phyloP scores from a whole-genome alignment of 1,140 invertebrate genomes.

The Papilio polytes region DNA sequence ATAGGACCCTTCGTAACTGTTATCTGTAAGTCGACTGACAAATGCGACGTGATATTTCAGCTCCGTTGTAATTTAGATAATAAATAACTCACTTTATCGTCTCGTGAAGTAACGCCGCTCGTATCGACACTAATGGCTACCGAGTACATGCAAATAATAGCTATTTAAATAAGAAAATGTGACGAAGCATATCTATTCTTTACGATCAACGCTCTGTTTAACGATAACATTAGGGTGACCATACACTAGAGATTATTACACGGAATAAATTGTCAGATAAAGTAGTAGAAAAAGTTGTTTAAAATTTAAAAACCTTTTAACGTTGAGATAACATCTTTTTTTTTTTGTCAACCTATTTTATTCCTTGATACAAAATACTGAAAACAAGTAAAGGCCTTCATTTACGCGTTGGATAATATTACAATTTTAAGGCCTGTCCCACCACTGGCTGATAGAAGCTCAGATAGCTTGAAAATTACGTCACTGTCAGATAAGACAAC shows the following conservation, averaged over 20 bases:
- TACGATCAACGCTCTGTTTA: not conserved
- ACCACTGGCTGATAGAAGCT: too few relatives aligned
- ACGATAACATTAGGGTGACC: not conserved
- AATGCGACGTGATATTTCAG: slow-evolving; percentile 61
- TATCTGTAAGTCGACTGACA: slow-evolving; percentile 64
- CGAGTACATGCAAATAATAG: not conserved
- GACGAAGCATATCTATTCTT: slow-evolving; percentile 5
- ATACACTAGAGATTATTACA: not conserved
- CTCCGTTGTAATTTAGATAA: slow-evolving; percentile 59
- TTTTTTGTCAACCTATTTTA: not conserved
- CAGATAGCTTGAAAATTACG: too few relatives aligned
- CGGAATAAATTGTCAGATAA: not conserved
- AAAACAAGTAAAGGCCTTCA: too few relatives aligned
- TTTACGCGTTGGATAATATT: too few relatives aligned
- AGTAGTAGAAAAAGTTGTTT: not conserved
- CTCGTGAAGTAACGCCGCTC: slow-evolving; percentile 27
- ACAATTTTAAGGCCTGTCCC: too few relatives aligned
- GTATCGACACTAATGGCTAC: slow-evolving; percentile 45
- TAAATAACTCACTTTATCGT: slow-evolving; percentile 48
- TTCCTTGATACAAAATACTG: too few relatives aligned
- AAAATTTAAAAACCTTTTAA: too few relatives aligned
- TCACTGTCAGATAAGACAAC: too few relatives aligned
- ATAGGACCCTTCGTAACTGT: slow-evolving; percentile 60
- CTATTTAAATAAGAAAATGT: slow-evolving; percentile 8
- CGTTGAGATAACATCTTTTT: too few relatives aligned